Base-by-base conservation (phyloP, 2,113 vertebrate species). In the Meles meles region DNA sequence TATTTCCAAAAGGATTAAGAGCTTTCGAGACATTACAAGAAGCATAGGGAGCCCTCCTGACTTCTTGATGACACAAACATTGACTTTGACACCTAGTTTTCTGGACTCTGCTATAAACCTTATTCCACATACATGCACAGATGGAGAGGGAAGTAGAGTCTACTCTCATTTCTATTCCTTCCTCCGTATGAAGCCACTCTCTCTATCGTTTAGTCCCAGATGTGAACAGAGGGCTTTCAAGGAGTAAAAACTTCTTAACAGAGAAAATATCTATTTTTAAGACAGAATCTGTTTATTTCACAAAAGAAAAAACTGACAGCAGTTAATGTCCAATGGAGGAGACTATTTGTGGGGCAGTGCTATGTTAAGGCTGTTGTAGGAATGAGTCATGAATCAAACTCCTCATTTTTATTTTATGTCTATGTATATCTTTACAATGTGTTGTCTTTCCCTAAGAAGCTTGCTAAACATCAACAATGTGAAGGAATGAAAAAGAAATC, bases 1-100 rank as follows among this genome's bases (percentile, higher is more conserved):
- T 81, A 92, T 97, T 93, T 93, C 20, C 90, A 82, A 52, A 83
- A 95, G 88, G 74, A 95, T 95, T 93, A 96, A 79, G 34, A 94
- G 20, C 34, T 77, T 88, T 94, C 52, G 74, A 76, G 25, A 90
- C 86, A 80, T 29, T 90, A 39, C 37, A 93, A 63, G 83, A 82
- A 91, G 4, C 25, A 42, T 2, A 5, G 85, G 57, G 69, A 61
- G 55, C 79, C 44, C 4, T 96, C 25, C 17, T 0, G 2, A 61
- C 59, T 61, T 25, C 59, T 61, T 61, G 59, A 61, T 61, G 59
- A 52, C 42, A n/a, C 0, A 0, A 1, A 17, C 55, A 29, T 3
- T 95, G 61, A 44, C 20, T 97, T 81, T 49, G 67, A 9, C 67
- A 97, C 34, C 90, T 57, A 27, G 5, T 6, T 90, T 11, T 94